Evolutionary conservation across 2,113 vertebrate genomes (phyloP).

Genomic region (Erinaceus europaeus): DNA sequence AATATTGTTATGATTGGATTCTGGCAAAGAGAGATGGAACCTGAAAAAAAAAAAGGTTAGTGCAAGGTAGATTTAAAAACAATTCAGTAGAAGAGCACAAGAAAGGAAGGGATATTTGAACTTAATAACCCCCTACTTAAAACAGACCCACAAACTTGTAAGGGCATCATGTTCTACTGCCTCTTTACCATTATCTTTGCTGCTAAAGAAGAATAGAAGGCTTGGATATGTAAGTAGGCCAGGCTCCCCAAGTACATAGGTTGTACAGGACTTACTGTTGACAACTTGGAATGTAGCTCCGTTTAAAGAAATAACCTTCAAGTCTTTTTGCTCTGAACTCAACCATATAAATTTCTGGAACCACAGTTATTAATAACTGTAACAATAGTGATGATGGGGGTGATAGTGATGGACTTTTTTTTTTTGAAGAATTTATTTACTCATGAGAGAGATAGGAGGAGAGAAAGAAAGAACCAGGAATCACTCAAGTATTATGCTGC

Average conservation of each 20-base stretch:
- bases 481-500: too few relatives aligned
- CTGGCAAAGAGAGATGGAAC: conserved; percentile 70
- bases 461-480: too few relatives aligned
- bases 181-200: neutral
- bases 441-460: too few relatives aligned
- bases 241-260: neutral
- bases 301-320: neutral
- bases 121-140: neutral
- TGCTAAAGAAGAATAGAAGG: neutral
- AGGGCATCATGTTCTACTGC: neutral
- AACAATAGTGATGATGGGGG: neutral
- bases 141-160: neutral
- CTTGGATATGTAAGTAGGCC: neutral
- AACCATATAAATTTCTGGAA: neutral
- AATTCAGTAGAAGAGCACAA: neutral
- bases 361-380: neutral
- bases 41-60: conserved; percentile 49
- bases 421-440: too few relatives aligned
- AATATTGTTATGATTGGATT: conserved; percentile 41
- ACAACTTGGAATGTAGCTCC: neutral
- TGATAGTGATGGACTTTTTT: too few relatives aligned
- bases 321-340: neutral
- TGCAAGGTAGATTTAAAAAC: neutral
- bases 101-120: neutral
- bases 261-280: neutral